Base-by-base conservation (phyloP, 2,113 vertebrate species). In the Chaenogobius annularis region DNA sequence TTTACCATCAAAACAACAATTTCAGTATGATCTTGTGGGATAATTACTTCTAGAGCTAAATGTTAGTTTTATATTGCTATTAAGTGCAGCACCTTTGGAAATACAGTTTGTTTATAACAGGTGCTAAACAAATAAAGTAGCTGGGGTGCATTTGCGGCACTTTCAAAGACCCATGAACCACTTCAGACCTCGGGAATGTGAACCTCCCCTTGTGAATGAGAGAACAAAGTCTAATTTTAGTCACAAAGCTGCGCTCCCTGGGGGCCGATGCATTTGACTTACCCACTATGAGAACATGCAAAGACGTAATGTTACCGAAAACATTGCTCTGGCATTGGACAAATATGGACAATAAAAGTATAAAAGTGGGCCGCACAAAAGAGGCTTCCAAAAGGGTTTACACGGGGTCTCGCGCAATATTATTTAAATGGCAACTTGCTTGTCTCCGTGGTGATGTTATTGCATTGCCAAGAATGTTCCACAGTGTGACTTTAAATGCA, bases 171-270 rank as follows among this genome's bases (percentile, higher is more conserved):
- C 7, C 17, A 12, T 5, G 61, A 40, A 63, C 61, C 9, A 63
- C 17, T 63, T 63, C 43, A 63, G 37, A 63, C n/a, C 35, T 43
- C 61, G n/a, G 35, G 61, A 63, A 63, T 63, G 61, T 63, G 40
- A 62, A 12, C 61, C 35, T 63, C 19, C 61, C 17, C 35, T 63
- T 62, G 40, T 43, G 61, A 19, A 20, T 35, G 17, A 37, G 35
- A 63, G 61, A 63, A 63, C 61, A 63, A 63, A 63, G 61, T 63
- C 61, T 63, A 63, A 63, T n/a, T 63, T 63, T 63, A 63, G 61
- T 19, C 8, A 43, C 61, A 63, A 63, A 40, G 61, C 61, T 63
- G 35, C 19, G n/a, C 61, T 43, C 61, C 61, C 31, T 7, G 31
- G 19, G 61, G 61, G 35, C 61, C 17, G 10, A 43, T 63, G 61